These are phyloP conservation scores for Hemichromis elongatus DNA, from an alignment of 2,113 vertebrate genomes.

Conservation along the genomic window DNA sequence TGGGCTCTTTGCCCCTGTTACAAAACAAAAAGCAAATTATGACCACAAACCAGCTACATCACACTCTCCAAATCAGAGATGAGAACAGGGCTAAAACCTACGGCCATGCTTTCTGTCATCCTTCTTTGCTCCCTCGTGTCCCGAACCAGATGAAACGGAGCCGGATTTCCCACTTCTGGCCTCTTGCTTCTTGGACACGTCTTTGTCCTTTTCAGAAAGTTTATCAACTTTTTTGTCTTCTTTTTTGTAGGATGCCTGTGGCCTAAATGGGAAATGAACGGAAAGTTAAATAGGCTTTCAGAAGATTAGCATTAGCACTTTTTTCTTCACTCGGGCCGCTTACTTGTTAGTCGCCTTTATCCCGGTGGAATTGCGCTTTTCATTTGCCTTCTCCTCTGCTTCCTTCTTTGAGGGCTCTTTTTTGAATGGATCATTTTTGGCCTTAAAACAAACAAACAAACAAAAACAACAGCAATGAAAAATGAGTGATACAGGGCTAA, in stretches of 20 bases:
- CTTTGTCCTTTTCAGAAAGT: constrained; percentile 87
- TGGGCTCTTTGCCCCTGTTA: constrained; percentile 83
- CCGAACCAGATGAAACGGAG: constrained; percentile 72
- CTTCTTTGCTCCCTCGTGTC: constrained; percentile 79
- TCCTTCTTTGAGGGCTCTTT: constrained; percentile 92
- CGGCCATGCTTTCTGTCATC: constrained; percentile 90
- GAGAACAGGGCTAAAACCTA: constrained; percentile 61
- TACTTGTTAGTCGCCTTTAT: constrained; percentile 78
- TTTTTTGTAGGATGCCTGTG: constrained; percentile 81
- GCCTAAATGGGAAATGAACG: constrained; percentile 60
- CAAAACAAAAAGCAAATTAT: neutral
- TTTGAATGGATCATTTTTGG: constrained; percentile 95
- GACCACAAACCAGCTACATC: neutral
- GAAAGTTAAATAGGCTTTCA: neutral
- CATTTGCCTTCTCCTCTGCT: constrained; percentile 85
- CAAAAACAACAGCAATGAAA: neutral
- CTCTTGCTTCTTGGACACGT: constrained; percentile 82
- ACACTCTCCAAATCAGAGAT: neutral
- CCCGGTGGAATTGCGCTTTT: constrained; percentile 80
- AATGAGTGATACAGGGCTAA: neutral
- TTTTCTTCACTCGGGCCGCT: neutral
- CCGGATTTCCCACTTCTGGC: constrained; percentile 82
- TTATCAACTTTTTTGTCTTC: constrained; percentile 95
- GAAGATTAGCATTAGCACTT: neutral
- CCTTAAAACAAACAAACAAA: constrained; percentile 58